Evolutionary conservation across 2,888 invertebrate species (phyloP).

Genomic region (Dicyrtomina minuta): DNA sequence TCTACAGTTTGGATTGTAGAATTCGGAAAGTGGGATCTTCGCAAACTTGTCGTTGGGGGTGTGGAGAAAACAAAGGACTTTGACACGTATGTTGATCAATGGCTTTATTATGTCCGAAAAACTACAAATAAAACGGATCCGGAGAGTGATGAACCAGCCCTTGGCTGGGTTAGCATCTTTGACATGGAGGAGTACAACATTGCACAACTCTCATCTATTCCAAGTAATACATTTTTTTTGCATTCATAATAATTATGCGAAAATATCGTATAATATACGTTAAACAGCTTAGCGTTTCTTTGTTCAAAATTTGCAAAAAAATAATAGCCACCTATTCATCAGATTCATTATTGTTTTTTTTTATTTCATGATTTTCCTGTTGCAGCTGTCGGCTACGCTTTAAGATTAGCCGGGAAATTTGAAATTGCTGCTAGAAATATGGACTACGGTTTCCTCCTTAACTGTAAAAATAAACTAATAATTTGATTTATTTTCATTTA

Average conservation of each 20-base stretch:
- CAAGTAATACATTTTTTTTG: constrained; percentile 4
- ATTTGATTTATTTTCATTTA: too few relatives aligned
- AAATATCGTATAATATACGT: too few relatives aligned
- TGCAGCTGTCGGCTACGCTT: constrained; percentile 10
- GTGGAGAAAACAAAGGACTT: too few relatives aligned
- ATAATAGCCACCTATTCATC: too few relatives aligned
- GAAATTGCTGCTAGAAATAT: constrained; percentile 13
- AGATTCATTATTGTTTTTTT: not conserved
- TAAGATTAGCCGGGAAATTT: constrained; percentile 1
- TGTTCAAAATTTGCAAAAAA: too few relatives aligned
- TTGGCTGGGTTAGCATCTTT: constrained; percentile 19
- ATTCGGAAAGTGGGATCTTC: too few relatives aligned
- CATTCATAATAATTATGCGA: not conserved
- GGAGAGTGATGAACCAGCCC: constrained; percentile 13
- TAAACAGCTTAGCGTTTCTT: too few relatives aligned
- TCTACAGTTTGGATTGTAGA: too few relatives aligned
- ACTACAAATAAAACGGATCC: not conserved
- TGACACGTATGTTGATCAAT: constrained; percentile 21
- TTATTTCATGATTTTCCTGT: too few relatives aligned
- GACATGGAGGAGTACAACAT: constrained; percentile 18
- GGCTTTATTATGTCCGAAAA: constrained; percentile 5
- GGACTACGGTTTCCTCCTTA: constrained; percentile 23
- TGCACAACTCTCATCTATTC: not conserved
- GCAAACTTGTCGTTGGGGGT: too few relatives aligned
- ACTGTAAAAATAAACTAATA: constrained; percentile 10